Evolutionary conservation across 2,888 invertebrate species (phyloP).

Genomic region (Heteromyza rotundicornis): DNA sequence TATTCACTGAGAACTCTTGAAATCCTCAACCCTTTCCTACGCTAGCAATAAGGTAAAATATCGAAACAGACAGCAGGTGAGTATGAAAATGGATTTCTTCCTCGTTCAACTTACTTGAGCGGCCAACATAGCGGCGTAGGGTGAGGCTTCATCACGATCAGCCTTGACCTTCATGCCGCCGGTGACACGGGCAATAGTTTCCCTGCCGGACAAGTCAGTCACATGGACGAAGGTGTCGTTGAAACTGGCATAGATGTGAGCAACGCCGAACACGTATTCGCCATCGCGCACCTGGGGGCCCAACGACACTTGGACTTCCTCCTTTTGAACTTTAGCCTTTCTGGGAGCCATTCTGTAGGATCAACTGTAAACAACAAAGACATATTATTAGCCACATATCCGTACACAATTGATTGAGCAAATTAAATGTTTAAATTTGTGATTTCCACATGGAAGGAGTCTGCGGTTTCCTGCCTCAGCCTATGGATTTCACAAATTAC

Average conservation of each 20-base stretch:
- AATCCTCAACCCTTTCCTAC: no score
- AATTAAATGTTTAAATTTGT: conserved; percentile 15
- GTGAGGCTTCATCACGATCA: conserved; percentile 99
- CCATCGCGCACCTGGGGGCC: conserved; percentile 97
- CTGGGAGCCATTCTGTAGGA: conserved; percentile 84
- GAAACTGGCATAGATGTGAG: conserved; percentile 99
- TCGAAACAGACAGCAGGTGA: no score
- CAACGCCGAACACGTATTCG: conserved; percentile 98
- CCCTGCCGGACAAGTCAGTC: conserved; percentile 97
- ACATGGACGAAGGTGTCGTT: conserved; percentile 99
- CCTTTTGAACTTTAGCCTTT: conserved; percentile 95
- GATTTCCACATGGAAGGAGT: conserved; percentile 7
- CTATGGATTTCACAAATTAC: no score
- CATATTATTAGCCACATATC: conserved; percentile 17
- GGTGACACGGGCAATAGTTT: conserved; percentile 93
- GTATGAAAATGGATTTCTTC: not conserved
- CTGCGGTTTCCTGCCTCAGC: conserved; percentile 3
- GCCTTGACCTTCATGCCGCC: conserved; percentile 99
- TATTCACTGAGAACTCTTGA: no score
- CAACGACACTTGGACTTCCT: conserved; percentile 94
- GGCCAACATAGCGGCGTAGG: conserved; percentile 99
- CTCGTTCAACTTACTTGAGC: conserved; percentile 77
- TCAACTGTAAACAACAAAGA: conserved; percentile 32
- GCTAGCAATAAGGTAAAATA: no score
- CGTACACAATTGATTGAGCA: conserved; percentile 15